Evolutionary conservation across 2,113 vertebrate genomes (phyloP), one percentile per base, ranked within the genome.

Genomic region (Solea senegalensis): DNA sequence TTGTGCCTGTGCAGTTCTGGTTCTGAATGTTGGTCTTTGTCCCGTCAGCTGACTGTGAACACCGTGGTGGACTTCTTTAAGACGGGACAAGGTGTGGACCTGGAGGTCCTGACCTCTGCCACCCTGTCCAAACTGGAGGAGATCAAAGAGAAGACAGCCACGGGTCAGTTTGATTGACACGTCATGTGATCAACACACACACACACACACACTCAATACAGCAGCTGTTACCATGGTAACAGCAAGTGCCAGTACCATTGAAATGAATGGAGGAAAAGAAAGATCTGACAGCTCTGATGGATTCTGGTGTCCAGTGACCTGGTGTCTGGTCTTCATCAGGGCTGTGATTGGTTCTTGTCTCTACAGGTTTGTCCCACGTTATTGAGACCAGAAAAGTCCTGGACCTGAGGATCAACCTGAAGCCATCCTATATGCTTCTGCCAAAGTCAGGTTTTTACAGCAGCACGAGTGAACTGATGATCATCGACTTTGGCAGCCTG

Each of bases 301-400:
- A 45, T 45, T 8, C 44, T 5, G 44, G 11, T 12, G 4, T 10
- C 14, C 8, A 2, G 34, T 34, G 5, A 34, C 34, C 5, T 34
- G 5, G 34, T 34, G 5, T 34, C 34, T 34, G 34, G 34, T 34
- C 34, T 6, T 34, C 34, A 34, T 34, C 34, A 34, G 34, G 34
- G 51, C 8, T 53, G 16, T 56, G 27, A 43, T 7, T 15, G 5
- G 43, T 46, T 51, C 3, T 54, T 7, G 26, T 74, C 9, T 69
- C 9, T 69, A 60, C 81, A 99, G 98, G 98, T 56, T 91, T 98
- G 67, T 94, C 89, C 69, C 97, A 96, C 81, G 96, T 99, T 61
- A 99, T 98, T n/a, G 95, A 98, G 91, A 99, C 96, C 53, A 88
- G 96, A 11, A 99, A 98, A 85, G 93, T 97, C 21, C 92, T 99